Percentiles rank a stretch among this genome's conserved stretches.
Conservation (phyloP, 2,113 vertebrate species). For the Gobius niger region DNA sequence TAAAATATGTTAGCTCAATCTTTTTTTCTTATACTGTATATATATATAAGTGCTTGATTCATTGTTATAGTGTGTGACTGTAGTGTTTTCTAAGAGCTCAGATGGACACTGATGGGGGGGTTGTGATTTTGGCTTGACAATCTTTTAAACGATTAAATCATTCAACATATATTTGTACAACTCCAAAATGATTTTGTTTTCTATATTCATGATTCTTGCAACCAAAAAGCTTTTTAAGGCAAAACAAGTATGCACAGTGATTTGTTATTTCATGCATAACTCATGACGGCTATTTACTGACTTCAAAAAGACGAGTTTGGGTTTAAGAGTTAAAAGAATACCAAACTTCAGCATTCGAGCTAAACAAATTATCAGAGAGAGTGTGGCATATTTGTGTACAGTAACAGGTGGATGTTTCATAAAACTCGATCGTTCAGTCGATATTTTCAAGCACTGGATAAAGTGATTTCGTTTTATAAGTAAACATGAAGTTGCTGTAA, state of each 20-base stretch:
- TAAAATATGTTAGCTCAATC: neutral
- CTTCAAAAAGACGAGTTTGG: slow-evolving; percentile 32
- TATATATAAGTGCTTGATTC: neutral
- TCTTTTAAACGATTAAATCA: slow-evolving; percentile 24
- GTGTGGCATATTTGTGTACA: neutral
- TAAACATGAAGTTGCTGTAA: neutral
- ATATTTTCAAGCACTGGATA: neutral
- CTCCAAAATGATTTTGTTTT: slow-evolving; percentile 17
- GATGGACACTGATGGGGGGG: slow-evolving; percentile 21
- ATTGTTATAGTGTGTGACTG: neutral
- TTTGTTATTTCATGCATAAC: slow-evolving; percentile 71
- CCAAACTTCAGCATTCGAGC: neutral
- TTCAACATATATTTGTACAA: slow-evolving; percentile 22
- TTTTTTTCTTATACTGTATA: neutral
- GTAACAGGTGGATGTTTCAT: neutral
- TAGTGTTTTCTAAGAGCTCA: slow-evolving; percentile 23
- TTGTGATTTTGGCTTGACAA: slow-evolving; percentile 27
- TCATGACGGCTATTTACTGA: slow-evolving; percentile 41
- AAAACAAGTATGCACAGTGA: slow-evolving; percentile 76
- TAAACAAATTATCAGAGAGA: neutral
- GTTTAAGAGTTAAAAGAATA: slow-evolving; percentile 25
- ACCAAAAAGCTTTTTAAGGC: slow-evolving; percentile 66
- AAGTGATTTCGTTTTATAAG: neutral
- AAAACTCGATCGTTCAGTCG: neutral
- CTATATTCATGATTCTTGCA: slow-evolving; percentile 44